These are phyloP conservation scores for Salarias fasciatus DNA, from an alignment of 2,797 vertebrate species.

Conservation along the genomic window DNA sequence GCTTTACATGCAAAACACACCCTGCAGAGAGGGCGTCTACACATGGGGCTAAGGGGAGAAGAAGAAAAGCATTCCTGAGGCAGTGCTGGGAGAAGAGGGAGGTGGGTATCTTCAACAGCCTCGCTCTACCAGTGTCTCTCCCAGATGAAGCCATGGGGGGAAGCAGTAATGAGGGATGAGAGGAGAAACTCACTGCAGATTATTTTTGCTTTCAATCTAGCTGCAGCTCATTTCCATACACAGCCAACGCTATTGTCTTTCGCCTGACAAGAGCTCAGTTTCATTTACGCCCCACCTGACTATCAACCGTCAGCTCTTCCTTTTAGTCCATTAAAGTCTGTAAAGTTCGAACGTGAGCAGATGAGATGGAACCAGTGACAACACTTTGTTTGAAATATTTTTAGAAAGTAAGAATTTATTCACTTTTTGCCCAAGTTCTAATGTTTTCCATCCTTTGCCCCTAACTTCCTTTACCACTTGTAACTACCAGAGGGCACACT, in stretches of 20 bases:
- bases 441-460: conserved; percentile 20
- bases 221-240: conserved; percentile 59
- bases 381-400: too few species aligned
- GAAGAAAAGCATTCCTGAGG: conserved; percentile 83
- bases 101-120: conserved; percentile 77
- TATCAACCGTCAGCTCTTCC: conserved; percentile 8
- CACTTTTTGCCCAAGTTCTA: conserved; percentile 3
- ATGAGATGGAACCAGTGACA: background rate
- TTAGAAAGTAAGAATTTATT: background rate
- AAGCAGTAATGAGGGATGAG: conserved; percentile 74
- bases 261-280: conserved; percentile 22
- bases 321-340: background rate
- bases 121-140: conserved; percentile 71
- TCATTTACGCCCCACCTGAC: conserved; percentile 41
- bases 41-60: conserved; percentile 76
- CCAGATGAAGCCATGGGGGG: conserved; percentile 69
- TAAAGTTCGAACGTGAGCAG: background rate
- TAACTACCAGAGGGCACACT: conserved; percentile 10
- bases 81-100: conserved; percentile 75
- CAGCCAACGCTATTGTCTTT: conserved; percentile 42
- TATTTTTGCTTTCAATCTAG: conserved; percentile 61
- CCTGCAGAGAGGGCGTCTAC: conserved; percentile 81
- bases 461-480: conserved; percentile 8
- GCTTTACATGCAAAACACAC: conserved; percentile 84
- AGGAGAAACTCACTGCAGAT: conserved; percentile 66